Evolutionary conservation across 2,888 invertebrate species (phyloP).

Genomic region (Brachylomia viminalis): DNA sequence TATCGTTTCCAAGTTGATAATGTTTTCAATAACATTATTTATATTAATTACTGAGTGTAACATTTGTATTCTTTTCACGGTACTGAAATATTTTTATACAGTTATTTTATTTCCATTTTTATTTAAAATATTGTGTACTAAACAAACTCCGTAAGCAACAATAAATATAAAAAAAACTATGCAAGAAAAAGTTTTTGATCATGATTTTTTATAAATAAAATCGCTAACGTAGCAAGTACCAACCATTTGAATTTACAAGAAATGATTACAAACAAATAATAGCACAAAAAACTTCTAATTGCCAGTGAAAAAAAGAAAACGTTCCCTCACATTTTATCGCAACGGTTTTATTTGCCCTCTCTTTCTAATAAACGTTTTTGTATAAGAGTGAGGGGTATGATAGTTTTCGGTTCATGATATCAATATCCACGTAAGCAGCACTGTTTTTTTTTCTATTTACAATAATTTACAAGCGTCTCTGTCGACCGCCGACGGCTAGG

Average conservation of each 20-base stretch:
- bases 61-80: accelerated
- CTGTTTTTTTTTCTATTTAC: background rate
- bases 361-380: background rate
- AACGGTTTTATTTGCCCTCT: background rate
- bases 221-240: accelerated
- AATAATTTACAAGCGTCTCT: background rate
- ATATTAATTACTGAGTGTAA: background rate
- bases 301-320: slow-evolving; percentile 15
- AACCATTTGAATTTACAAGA: background rate
- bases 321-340: background rate
- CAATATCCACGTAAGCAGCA: background rate
- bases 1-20: background rate
- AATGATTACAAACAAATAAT: background rate
- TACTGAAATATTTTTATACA: background rate
- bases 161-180: background rate
- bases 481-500: no score
- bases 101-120: background rate
- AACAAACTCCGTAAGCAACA: slow-evolving; percentile 25
- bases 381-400: background rate
- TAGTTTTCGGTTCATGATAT: background rate
- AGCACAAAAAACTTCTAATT: background rate
- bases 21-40: background rate
- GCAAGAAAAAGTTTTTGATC: accelerated
- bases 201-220: no score
- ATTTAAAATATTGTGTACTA: background rate